Evolutionary conservation across 1,140 invertebrate species (phyloP).

Genomic region (Zaprionus taronus): DNA sequence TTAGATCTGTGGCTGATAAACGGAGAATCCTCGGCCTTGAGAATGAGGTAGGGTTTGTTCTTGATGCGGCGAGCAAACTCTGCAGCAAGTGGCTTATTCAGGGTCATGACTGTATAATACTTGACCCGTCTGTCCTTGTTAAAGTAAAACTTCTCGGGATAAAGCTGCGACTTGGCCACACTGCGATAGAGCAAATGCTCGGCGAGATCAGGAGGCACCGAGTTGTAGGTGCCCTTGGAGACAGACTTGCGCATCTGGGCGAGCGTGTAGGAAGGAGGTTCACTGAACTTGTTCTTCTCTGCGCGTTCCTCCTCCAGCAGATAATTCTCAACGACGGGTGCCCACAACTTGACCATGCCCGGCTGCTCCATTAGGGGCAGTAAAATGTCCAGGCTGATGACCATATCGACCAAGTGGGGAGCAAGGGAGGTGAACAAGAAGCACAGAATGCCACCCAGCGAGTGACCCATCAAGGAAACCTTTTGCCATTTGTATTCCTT

Average conservation of each 20-base stretch:
- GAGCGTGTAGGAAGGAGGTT: conserved; percentile 86
- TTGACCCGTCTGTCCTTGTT: conserved; percentile 86
- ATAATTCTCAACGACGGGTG: conserved; percentile 84
- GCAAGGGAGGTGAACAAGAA: conserved; percentile 86
- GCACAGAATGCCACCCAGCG: conserved; percentile 87
- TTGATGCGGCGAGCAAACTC: conserved; percentile 58
- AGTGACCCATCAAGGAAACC: conserved; percentile 88
- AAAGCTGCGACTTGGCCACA: conserved; percentile 84
- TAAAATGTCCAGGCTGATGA: conserved; percentile 87
- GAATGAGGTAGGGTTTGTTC: conserved; percentile 60
- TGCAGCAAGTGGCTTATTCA: conserved; percentile 9
- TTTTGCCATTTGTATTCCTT: conserved; percentile 89
- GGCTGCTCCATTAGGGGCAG: conserved; percentile 68
- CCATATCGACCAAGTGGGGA: conserved; percentile 86
- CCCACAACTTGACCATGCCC: conserved; percentile 33
- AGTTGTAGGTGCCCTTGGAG: conserved; percentile 84
- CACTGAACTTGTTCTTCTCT: conserved; percentile 48
- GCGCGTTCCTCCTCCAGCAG: conserved; percentile 58
- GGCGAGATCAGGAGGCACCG: conserved; percentile 85
- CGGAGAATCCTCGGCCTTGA: conserved; percentile 56
- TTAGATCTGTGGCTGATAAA: conserved; percentile 7
- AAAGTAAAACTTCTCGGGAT: conserved; percentile 87
- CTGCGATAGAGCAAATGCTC: conserved; percentile 87
- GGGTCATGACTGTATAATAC: conserved; percentile 37
- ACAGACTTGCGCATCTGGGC: conserved; percentile 86